phyloP scores from a whole-genome alignment of 2,888 invertebrate species.

The Dromius quadrimaculatus region DNA sequence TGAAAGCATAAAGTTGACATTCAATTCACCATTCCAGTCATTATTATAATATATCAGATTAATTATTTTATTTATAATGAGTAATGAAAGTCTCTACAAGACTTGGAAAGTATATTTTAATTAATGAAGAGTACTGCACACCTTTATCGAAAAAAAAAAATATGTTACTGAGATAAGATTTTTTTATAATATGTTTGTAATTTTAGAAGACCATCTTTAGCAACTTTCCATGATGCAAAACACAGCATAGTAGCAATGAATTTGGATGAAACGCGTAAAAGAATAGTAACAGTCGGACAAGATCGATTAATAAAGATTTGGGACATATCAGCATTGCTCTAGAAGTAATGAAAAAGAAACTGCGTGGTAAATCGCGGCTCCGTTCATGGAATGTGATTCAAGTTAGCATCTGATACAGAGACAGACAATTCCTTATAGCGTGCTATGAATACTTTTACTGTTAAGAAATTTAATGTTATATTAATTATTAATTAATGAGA shows the following conservation, averaged over 20 bases:
- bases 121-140: too few species aligned
- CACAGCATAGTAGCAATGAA: constrained; percentile 91
- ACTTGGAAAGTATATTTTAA: too few species aligned
- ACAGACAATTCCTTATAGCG: constrained; percentile 38
- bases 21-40: too few species aligned
- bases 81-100: too few species aligned
- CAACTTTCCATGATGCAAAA: constrained; percentile 95
- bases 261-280: constrained; percentile 88
- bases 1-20: too few species aligned
- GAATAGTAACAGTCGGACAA: constrained; percentile 92
- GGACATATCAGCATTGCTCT: constrained; percentile 78
- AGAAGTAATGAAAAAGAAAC: constrained; percentile 54
- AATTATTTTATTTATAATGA: too few species aligned
- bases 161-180: too few species aligned
- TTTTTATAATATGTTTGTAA: too few species aligned
- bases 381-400: constrained; percentile 63
- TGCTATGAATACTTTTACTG: constrained; percentile 45
- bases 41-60: too few species aligned
- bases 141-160: too few species aligned
- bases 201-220: constrained; percentile 87
- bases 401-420: constrained; percentile 43
- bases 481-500: constrained; percentile 42
- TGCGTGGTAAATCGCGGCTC: constrained; percentile 26
- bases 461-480: constrained; percentile 52
- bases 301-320: constrained; percentile 95